Base-by-base conservation (phyloP, 2,797 vertebrate species). In the Chaetodon trifasciatus region DNA sequence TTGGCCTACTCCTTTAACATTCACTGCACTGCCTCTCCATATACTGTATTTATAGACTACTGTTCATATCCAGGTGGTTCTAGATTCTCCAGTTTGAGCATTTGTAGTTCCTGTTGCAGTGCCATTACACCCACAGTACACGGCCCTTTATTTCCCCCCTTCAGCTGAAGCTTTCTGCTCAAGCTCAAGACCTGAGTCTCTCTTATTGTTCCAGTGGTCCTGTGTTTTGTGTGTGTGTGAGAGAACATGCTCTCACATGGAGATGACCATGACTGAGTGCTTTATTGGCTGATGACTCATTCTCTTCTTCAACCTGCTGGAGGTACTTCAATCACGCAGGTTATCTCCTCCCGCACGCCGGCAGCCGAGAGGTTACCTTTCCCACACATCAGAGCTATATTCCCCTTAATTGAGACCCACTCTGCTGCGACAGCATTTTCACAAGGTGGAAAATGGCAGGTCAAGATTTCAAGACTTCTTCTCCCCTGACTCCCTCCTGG, bases 321-420 rank as follows among this genome's bases (percentile, higher is more conserved):
- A 89, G 89, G 64, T 85, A 81, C 80, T 89, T 90, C 86, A 91
- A 79, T 92, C 91, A 92, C 50, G 67, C 78, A 82, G 82, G 75
- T 92, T 91, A 93, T 92, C 91, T 88, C 79, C 81, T 74, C 75
- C 81, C 76, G 69, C 74, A 64, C 15, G 52, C 74, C 55, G 8
- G 52, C 82, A 80, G 90, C 73, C 46, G 42, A 87, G 90, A 90
- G 89, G 88, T 90, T 90, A 88, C 86, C 84, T 69, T 88, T 74
- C 80, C 85, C 87, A 86, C 90, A 90, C 88, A 88, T 89, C 86
- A 79, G 65, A 79, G 88, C 65, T 75, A 84, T 88, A 89, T 88
- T 85, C 84, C 82, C 89, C 89, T 88, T 94, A 93, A 93, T 93
- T 93, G 92, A 94, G 90, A 91, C 82, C 82, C 55, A 73, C 88